Evolutionary conservation across 30 jellyfish, hydroid and myxozoan species (phyloP), one percentile per base, ranked within the genome.

Genomic region (Cassiopea xamachana): DNA sequence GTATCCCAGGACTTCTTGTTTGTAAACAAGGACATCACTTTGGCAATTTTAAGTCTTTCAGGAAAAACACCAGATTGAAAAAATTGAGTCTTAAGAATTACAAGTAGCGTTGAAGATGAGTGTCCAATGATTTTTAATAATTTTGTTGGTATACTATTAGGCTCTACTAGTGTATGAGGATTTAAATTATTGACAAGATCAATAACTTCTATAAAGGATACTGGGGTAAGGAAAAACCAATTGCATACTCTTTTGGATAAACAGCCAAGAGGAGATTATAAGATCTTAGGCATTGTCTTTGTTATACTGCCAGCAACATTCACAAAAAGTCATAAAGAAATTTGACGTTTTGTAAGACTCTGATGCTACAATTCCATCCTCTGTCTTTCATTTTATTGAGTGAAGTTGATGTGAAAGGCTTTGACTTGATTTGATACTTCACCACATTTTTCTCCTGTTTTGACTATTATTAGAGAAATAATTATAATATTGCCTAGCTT

Each of bases 1-100:
- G 64, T 10, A 55, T 6, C 64, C 12, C 0, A 0, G 64, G 64
- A 10, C 0, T 55, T 55, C 64, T 3, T 73, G 81, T 50, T 73
- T 77, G 1, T 77, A 64, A 1, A 77, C 49, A 44, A 14, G 45
- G 86, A 64, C 0, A 55, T 39, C 45, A 47, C 86, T 71, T 77
- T 77, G 58, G 86, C 86, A 39, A 46, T 43, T 47, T 77, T 77
- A 43, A 77, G 86, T 50, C 15, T 50, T 27, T 77, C 72, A 46
- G 86, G 74, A 64, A 46, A 77, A 17, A 46, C 39, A 17, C 86
- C 86, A 27, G 59, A 43, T 2, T 18, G 48, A 51, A 73, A 73
- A 10, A 51, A 73, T 27, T 48, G 50, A 50, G 17, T 73, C 15
- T 45, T 71, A 46, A 77, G 39, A 39, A 50, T 44, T 15, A 71